These are phyloP conservation scores for Tiphia femorata DNA, from an alignment of 2,888 invertebrate genomes.

Conservation along the genomic window DNA sequence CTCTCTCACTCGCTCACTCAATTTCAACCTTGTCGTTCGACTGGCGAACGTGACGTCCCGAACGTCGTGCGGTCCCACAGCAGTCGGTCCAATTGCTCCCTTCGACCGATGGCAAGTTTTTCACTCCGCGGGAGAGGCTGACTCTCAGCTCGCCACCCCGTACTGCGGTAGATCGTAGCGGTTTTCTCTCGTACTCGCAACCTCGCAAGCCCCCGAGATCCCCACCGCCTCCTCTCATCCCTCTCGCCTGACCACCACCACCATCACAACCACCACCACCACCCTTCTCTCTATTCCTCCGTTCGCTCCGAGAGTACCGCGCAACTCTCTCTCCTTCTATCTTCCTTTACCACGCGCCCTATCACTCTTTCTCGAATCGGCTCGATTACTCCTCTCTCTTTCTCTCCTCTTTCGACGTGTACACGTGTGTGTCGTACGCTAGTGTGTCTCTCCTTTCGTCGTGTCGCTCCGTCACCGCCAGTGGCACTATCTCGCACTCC, in stretches of 20 bases:
- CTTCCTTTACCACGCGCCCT: slow-evolving; percentile 14
- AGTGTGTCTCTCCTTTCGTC: slow-evolving; percentile 4
- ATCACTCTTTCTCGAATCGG: slow-evolving; percentile 15
- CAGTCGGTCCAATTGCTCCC: neutral
- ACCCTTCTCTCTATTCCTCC: slow-evolving; percentile 11
- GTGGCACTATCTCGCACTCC: neutral
- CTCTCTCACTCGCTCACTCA: neutral
- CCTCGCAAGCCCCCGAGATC: slow-evolving; percentile 8
- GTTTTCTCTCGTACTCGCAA: slow-evolving; percentile 54
- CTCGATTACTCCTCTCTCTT: slow-evolving; percentile 8
- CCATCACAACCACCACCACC: too few species aligned
- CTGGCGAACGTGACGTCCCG: neutral
- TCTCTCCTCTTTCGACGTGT: too few species aligned
- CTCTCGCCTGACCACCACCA: slow-evolving; percentile 16
- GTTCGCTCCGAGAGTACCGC: slow-evolving; percentile 6
- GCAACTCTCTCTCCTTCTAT: slow-evolving; percentile 1
- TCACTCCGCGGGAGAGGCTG: slow-evolving; percentile 31
- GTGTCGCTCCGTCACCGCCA: slow-evolving; percentile 15
- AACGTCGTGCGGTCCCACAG: neutral
- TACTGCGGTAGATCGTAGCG: slow-evolving; percentile 63
- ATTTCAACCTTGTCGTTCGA: neutral
- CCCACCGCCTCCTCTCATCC: neutral
- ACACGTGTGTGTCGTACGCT: too few species aligned
- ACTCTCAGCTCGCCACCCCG: slow-evolving; percentile 54
- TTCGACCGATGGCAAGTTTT: slow-evolving; percentile 21